Conservation (phyloP, 2,888 invertebrate species). For the Lydus trimaculatus region DNA sequence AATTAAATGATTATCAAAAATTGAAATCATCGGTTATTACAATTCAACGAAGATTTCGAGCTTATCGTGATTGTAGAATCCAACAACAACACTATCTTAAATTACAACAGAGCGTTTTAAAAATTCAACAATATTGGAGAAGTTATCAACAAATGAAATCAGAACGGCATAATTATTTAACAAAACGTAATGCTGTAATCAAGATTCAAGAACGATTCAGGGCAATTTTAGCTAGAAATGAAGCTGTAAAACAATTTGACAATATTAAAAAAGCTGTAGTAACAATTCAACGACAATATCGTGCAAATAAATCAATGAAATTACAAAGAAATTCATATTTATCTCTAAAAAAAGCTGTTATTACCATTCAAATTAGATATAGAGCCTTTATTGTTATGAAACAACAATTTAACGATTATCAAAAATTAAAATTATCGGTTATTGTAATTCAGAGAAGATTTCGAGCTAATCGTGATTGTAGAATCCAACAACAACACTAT, state of each 20-base stretch:
- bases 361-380: constrained; percentile 56
- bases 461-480: constrained; percentile 58
- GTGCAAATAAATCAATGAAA: constrained; percentile 52
- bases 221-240: constrained; percentile 38
- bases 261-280: constrained; percentile 27
- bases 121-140: constrained; percentile 19
- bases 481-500: constrained; percentile 54
- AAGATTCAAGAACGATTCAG: constrained; percentile 18
- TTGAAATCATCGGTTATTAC: constrained; percentile 52
- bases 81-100: constrained; percentile 55
- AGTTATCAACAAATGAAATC: constrained; percentile 18
- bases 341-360: constrained; percentile 36
- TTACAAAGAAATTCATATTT: constrained; percentile 38
- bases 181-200: background rate
- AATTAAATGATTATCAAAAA: constrained; percentile 50
- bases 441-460: constrained; percentile 60
- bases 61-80: constrained; percentile 51
- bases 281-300: constrained; percentile 38
- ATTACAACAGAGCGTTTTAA: constrained; percentile 43
- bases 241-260: constrained; percentile 41
- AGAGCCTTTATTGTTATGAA: constrained; percentile 49
- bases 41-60: constrained; percentile 62
- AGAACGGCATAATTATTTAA: constrained; percentile 37
- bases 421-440: constrained; percentile 18
- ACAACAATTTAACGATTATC: constrained; percentile 43